These are phyloP conservation scores for Hemiprocne comata DNA, from an alignment of 2,113 vertebrate species.

Conservation along the genomic window DNA sequence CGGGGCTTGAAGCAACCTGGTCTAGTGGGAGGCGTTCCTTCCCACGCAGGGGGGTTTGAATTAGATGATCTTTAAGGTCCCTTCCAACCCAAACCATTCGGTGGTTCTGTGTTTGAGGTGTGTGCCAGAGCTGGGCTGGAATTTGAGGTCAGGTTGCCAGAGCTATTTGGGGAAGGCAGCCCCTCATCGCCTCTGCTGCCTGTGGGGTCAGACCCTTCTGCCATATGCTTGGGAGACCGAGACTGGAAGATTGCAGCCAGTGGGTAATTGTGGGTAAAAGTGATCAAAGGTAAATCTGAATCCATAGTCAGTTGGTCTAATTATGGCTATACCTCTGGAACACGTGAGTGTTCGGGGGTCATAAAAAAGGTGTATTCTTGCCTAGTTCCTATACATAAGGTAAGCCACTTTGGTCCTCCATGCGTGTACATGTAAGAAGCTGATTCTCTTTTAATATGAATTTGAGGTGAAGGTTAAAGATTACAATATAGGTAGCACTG, in stretches of 20 bases:
- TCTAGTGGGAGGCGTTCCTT: no score
- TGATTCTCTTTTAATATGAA: background rate
- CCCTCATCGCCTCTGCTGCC: fast-evolving
- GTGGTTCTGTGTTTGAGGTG: background rate
- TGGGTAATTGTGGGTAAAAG: background rate
- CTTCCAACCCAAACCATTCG: no score
- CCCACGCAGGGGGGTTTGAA: no score
- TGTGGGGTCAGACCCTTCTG: fast-evolving
- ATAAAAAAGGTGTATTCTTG: background rate
- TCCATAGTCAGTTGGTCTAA: background rate
- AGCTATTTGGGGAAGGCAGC: background rate
- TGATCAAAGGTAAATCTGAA: background rate
- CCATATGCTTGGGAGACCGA: background rate
- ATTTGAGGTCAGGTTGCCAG: fast-evolving
- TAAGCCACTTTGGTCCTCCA: fast-evolving
- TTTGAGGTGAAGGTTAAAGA: background rate
- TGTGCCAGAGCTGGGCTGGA: background rate
- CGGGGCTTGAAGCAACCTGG: no score
- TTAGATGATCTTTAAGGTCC: no score
- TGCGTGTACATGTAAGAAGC: fast-evolving
- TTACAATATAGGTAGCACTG: background rate
- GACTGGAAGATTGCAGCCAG: background rate
- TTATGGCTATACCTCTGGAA: background rate
- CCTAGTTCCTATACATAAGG: background rate
- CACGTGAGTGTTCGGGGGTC: background rate